phyloP scores from a whole-genome alignment of 2,797 vertebrate species.

The Platyrinchus mystaceus region DNA sequence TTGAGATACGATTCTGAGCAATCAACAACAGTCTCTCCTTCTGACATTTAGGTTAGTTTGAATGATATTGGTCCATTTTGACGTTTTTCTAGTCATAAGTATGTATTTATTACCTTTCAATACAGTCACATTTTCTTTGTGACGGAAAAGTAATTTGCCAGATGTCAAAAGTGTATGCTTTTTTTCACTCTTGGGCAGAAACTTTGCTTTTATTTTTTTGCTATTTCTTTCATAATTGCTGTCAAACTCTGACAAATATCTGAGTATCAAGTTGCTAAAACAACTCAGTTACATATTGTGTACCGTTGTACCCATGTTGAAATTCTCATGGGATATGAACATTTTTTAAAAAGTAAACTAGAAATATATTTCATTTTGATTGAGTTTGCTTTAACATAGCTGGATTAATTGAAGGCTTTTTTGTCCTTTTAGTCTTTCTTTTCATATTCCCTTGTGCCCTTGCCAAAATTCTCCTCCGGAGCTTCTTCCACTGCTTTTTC shows the following conservation, averaged over 20 bases:
- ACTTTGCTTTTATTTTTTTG: neutral
- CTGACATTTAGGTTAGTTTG: neutral
- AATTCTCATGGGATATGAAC: neutral
- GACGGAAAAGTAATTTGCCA: neutral
- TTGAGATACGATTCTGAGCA: neutral
- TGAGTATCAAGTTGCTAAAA: neutral
- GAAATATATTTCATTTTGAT: neutral
- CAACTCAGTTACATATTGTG: neutral
- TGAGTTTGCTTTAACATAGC: neutral
- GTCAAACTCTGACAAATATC: neutral
- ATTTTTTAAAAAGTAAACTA: neutral
- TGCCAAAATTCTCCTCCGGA: neutral
- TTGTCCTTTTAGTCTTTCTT: neutral
- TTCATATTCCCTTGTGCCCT: neutral
- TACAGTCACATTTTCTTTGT: neutral
- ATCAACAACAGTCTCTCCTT: neutral
- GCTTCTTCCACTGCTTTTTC: neutral
- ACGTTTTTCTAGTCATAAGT: neutral
- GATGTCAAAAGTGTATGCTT: neutral
- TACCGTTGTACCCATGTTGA: neutral
- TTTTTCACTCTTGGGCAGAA: neutral
- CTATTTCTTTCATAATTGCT: neutral
- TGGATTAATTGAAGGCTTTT: neutral
- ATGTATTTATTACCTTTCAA: neutral
- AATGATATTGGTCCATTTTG: neutral